Conservation (phyloP, 2,888 invertebrate species). For the Holacanthella duospinosa region DNA sequence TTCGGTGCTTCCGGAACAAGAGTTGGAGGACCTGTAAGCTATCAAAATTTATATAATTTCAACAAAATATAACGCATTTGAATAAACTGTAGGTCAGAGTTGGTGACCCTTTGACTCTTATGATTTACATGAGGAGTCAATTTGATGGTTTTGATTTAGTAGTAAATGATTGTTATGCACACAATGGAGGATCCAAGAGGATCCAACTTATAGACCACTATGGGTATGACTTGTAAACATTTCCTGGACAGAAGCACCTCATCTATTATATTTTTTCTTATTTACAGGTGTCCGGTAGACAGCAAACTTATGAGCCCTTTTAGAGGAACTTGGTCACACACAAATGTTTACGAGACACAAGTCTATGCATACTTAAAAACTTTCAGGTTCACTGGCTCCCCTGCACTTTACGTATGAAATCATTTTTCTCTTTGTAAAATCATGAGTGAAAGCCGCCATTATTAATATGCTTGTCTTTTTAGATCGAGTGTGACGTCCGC, state of each 20-base stretch:
- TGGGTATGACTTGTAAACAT: constrained; percentile 50
- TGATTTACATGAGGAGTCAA: constrained; percentile 89
- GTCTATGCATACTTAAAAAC: constrained; percentile 93
- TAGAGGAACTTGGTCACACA: constrained; percentile 84
- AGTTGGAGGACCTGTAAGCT: constrained; percentile 73
- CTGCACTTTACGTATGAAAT: constrained; percentile 81
- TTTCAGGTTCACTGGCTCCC: constrained; percentile 83
- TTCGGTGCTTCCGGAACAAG: constrained; percentile 76
- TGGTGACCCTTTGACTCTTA: constrained; percentile 80
- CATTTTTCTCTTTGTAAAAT: too few relatives aligned
- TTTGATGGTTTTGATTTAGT: constrained; percentile 92
- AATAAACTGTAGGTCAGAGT: constrained; percentile 44
- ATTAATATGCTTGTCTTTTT: too few relatives aligned
- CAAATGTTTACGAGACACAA: constrained; percentile 82
- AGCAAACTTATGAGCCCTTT: constrained; percentile 85
- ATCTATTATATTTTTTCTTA: not conserved
- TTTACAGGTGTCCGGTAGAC: constrained; percentile 71
- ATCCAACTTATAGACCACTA: constrained; percentile 85
- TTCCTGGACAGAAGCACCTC: too few relatives aligned
- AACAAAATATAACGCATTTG: not conserved
- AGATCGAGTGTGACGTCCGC: constrained; percentile 87
- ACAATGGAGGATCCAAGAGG: constrained; percentile 82
- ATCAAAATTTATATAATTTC: not conserved
- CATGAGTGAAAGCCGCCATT: too few relatives aligned
- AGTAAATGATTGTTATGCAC: constrained; percentile 86